Conservation (phyloP, 2,888 invertebrate species). For the Eupithecia subumbrata region DNA sequence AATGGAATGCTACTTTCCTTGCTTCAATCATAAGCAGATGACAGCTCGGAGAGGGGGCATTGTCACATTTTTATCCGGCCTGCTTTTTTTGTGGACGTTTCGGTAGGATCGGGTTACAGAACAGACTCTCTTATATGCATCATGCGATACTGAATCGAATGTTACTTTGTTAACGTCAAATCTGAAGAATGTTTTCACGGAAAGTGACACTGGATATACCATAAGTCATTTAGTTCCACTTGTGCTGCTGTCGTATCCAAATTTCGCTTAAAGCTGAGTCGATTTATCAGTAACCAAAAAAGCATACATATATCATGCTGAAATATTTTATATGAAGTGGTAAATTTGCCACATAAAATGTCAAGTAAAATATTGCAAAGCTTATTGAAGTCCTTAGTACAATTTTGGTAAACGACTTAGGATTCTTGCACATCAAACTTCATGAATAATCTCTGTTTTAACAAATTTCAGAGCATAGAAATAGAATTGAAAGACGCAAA, state of each 20-base stretch:
- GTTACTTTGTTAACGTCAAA: constrained; percentile 36
- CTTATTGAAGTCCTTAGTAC: not conserved
- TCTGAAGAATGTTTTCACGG: constrained; percentile 32
- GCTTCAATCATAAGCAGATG: constrained; percentile 70
- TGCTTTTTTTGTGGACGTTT: constrained; percentile 48
- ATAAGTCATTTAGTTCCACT: constrained; percentile 21
- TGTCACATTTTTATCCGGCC: constrained; percentile 61
- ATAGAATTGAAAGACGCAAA: constrained; percentile 27
- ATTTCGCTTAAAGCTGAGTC: not conserved
- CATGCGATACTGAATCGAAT: constrained; percentile 43
- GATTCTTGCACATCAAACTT: not conserved
- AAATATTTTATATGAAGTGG: not conserved
- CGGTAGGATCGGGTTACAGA: constrained; percentile 53
- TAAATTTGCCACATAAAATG: not conserved
- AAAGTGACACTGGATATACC: constrained; percentile 26
- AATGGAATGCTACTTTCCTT: constrained; percentile 68
- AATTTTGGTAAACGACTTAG: not conserved
- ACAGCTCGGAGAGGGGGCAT: constrained; percentile 56
- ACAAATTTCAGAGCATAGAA: constrained; percentile 12
- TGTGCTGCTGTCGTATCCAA: not conserved
- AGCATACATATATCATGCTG: not conserved
- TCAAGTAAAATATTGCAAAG: not conserved
- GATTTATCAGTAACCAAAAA: not conserved
- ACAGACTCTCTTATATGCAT: constrained; percentile 47
- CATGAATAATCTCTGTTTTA: not conserved